Evolutionary conservation across 2,113 vertebrate genomes (phyloP).

Genomic region (Sula dactylatra): DNA sequence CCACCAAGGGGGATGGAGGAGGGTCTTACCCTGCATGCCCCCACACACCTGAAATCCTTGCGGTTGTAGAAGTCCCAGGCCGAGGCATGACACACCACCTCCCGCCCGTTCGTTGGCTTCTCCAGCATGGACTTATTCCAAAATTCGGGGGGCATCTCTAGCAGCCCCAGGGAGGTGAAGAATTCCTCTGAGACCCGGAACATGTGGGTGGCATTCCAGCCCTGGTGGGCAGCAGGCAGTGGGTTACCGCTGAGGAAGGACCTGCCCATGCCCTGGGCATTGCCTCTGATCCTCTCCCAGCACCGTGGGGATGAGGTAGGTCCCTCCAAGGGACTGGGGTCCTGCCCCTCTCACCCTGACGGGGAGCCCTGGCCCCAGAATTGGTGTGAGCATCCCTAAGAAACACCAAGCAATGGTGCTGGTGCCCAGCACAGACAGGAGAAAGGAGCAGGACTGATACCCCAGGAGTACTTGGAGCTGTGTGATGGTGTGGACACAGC

Average conservation of each 20-base stretch:
- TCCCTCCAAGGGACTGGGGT: not conserved
- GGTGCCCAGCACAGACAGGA: not conserved
- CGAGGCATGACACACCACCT: conserved; percentile 95
- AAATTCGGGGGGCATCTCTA: conserved; percentile 87
- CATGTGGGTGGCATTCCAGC: conserved; percentile 88
- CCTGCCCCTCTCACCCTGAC: not conserved
- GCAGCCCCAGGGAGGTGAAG: conserved; percentile 87
- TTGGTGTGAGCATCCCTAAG: not conserved
- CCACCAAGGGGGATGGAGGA: not conserved
- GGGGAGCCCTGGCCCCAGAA: not conserved
- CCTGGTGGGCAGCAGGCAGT: conserved; percentile 67
- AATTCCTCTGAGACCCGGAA: conserved; percentile 89
- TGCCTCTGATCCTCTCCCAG: not conserved
- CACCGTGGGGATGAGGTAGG: fast-evolving
- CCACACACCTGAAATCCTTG: conserved; percentile 91
- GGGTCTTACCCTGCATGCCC: not conserved
- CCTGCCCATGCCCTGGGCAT: not conserved
- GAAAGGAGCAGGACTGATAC: not conserved
- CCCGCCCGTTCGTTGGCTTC: conserved; percentile 82
- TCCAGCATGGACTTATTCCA: conserved; percentile 91
- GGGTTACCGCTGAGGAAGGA: not conserved
- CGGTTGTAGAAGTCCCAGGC: conserved; percentile 99
- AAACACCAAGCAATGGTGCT: not conserved
- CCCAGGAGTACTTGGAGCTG: not conserved
- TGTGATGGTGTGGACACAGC: not conserved